phyloP scores from a whole-genome alignment of 1,140 invertebrate genomes.

The Leptinotarsa lineolata region DNA sequence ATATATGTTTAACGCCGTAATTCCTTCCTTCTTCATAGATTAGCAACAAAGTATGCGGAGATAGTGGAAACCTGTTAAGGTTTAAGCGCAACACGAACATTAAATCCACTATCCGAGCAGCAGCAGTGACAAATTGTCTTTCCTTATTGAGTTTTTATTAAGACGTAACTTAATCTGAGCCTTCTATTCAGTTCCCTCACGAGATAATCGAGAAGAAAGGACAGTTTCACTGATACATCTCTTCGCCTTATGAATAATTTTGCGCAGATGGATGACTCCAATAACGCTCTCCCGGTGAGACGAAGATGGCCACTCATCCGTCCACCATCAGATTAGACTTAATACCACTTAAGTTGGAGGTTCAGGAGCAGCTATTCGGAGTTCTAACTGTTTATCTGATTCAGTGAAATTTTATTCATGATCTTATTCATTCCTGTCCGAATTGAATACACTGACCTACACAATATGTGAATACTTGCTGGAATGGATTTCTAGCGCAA shows the following conservation, averaged over 20 bases:
- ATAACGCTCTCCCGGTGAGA: constrained; percentile 42
- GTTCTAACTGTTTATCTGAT: constrained; percentile 45
- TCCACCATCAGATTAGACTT: constrained; percentile 48
- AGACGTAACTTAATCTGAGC: constrained; percentile 35
- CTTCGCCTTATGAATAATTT: constrained; percentile 49
- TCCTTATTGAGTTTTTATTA: constrained; percentile 33
- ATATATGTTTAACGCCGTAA: background rate
- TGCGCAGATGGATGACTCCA: constrained; percentile 47
- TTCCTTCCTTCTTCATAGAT: background rate
- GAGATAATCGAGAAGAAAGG: constrained; percentile 38
- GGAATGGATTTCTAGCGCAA: no score
- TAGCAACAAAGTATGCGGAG: background rate
- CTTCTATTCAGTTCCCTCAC: constrained; percentile 19
- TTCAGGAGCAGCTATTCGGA: constrained; percentile 44
- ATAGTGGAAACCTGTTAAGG: background rate
- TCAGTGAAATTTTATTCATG: constrained; percentile 44
- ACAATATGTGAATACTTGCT: background rate
- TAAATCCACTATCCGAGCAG: background rate
- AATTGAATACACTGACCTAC: constrained; percentile 6
- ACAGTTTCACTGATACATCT: constrained; percentile 39
- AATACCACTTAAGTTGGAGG: constrained; percentile 45
- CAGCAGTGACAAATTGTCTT: constrained; percentile 35
- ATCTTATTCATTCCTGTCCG: constrained; percentile 16
- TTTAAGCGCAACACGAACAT: background rate
- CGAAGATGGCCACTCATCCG: constrained; percentile 44